Conservation (phyloP, 1,140 invertebrate genomes). For the Zelostemma sp. region DNA sequence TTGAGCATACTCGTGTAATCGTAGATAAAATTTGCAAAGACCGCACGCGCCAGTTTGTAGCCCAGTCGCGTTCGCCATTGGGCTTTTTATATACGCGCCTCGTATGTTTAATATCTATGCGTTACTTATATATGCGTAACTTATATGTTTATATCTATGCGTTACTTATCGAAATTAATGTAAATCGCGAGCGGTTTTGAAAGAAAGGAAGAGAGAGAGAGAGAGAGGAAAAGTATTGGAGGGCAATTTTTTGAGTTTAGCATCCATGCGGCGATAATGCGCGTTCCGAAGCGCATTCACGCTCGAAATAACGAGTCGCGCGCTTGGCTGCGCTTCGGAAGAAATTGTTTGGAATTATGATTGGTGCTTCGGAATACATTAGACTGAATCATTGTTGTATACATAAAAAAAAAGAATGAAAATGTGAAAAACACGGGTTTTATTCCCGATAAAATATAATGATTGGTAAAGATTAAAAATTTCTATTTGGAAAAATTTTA, state of each 20-base stretch:
- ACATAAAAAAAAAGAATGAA: constrained; percentile 51
- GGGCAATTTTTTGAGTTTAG: too few species aligned
- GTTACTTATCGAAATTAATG: constrained; percentile 53
- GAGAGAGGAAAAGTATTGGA: neutral
- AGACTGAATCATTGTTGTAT: constrained; percentile 68
- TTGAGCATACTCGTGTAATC: constrained; percentile 20
- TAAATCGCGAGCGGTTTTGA: constrained; percentile 33
- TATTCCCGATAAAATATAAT: constrained; percentile 36
- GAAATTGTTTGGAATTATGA: constrained; percentile 47
- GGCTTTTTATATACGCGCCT: constrained; percentile 42
- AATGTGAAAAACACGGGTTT: constrained; percentile 39
- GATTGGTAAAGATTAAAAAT: constrained; percentile 56
- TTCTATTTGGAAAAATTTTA: constrained; percentile 59
- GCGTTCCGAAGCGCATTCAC: constrained; percentile 25
- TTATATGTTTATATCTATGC: too few species aligned
- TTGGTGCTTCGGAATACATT: constrained; percentile 69
- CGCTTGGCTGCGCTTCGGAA: too few species aligned
- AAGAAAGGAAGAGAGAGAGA: constrained; percentile 22
- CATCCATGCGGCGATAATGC: neutral
- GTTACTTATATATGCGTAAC: constrained; percentile 47
- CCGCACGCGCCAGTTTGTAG: constrained; percentile 4
- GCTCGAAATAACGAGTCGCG: too few species aligned
- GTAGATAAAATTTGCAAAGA: constrained; percentile 11
- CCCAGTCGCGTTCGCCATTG: constrained; percentile 9
- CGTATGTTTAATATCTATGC: constrained; percentile 44